phyloP scores from a whole-genome alignment of 2,113 vertebrate genomes.

The Barnardius zonarius region DNA sequence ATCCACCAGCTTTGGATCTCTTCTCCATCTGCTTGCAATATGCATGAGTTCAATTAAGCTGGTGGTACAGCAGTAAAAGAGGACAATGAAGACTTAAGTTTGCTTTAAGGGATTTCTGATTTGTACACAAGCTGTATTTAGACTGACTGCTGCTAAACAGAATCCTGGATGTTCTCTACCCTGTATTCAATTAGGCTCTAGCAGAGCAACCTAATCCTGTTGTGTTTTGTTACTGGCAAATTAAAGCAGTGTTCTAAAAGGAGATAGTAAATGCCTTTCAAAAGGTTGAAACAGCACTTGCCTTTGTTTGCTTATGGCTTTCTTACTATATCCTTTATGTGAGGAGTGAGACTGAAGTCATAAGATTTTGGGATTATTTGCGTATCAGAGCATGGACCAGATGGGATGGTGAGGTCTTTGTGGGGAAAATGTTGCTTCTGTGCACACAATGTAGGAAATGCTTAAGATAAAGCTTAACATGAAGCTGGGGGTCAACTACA shows the following conservation, averaged over 20 bases:
- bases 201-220: background rate
- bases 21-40: background rate
- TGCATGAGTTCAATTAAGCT: background rate
- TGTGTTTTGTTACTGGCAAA: background rate
- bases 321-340: background rate
- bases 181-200: background rate
- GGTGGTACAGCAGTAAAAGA: background rate
- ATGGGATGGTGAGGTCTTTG: background rate
- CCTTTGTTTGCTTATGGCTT: background rate
- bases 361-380: background rate
- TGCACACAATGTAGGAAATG: background rate
- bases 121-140: background rate
- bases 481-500: background rate
- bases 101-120: background rate
- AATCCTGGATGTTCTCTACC: background rate
- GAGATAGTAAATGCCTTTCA: background rate
- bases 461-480: background rate
- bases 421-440: background rate
- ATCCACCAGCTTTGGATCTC: background rate
- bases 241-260: background rate
- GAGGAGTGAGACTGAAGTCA: background rate
- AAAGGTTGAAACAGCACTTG: background rate
- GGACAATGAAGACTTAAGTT: background rate
- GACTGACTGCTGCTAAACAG: background rate
- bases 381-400: background rate